A percentile compares a stretch with the other conserved stretches of the same genome.
phyloP scores from a whole-genome alignment of 92 coral and sea anemone genomes.

The Actinostola sp. region DNA sequence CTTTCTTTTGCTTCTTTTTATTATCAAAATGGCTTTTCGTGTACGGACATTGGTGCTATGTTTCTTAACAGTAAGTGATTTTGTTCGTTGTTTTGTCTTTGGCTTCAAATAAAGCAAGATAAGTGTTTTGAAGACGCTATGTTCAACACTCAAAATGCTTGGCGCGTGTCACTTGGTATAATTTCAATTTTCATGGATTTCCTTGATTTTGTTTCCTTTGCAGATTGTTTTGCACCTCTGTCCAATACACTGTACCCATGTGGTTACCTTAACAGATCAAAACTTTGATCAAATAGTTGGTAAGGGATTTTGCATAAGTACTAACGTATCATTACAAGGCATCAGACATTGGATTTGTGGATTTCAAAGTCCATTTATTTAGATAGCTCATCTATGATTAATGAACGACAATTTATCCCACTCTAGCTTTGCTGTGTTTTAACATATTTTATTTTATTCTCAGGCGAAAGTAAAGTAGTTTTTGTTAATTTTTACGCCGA shows the following conservation, averaged over 20 bases:
- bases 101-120: neutral
- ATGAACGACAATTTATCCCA: neutral
- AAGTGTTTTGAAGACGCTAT: conserved; percentile 1
- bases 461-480: conserved; percentile 81
- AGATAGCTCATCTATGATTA: neutral
- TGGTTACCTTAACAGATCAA: conserved; percentile 55
- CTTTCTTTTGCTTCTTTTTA: conserved; percentile 30
- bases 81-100: neutral
- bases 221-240: conserved; percentile 60
- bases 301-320: conserved; percentile 36
- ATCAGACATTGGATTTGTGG: no score
- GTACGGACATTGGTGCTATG: conserved; percentile 64
- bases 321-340: conserved; percentile 54
- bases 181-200: neutral
- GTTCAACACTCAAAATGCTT: no score
- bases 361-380: neutral
- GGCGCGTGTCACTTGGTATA: conserved; percentile 6
- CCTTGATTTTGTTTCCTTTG: conserved; percentile 21
- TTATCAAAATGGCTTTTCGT: conserved; percentile 60
- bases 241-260: conserved; percentile 55
- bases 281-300: conserved; percentile 80
- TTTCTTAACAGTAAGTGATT: conserved; percentile 22
- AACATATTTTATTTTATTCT: conserved; percentile 28
- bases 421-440: neutral
- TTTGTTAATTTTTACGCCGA: conserved; percentile 97